Percentiles rank a stretch among this genome's conserved stretches.
Evolutionary conservation across 2,888 invertebrate genomes (phyloP).

Genomic region (Chymomyza amoena): DNA sequence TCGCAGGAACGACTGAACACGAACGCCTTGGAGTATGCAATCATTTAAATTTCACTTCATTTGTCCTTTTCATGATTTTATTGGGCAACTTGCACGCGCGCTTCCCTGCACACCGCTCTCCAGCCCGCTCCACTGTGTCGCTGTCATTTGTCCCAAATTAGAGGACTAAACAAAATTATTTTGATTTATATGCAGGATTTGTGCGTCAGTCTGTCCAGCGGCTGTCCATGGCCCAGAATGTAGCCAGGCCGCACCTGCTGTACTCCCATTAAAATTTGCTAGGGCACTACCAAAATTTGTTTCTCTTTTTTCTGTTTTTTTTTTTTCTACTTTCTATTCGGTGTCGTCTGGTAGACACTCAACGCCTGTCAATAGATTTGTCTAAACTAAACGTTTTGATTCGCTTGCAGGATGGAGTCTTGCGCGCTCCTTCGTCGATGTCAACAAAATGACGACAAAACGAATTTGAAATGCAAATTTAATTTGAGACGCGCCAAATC

Average conservation of each 20-base stretch:
- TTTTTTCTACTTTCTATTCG: conserved; percentile 6
- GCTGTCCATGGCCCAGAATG: neutral
- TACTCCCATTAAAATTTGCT: neutral
- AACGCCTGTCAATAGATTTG: conserved; percentile 58
- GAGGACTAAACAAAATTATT: conserved; percentile 70
- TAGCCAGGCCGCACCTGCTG: conserved; percentile 43
- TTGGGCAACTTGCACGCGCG: neutral
- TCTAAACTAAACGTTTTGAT: conserved; percentile 69
- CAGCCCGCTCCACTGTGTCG: neutral
- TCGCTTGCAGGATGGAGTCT: conserved; percentile 38
- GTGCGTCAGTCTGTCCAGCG: neutral
- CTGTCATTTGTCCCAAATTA: conserved; percentile 52
- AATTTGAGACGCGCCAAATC: conserved; percentile 58
- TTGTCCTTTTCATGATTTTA: conserved; percentile 69
- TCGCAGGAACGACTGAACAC: neutral
- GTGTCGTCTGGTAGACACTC: conserved; percentile 12
- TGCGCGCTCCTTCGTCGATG: conserved; percentile 34
- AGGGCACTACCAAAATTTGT: neutral
- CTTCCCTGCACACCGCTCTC: no score
- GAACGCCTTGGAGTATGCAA: conserved; percentile 69
- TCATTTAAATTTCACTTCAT: conserved; percentile 73
- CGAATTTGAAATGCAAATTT: conserved; percentile 74
- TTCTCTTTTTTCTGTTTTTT: conserved; percentile 8
- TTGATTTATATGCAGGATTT: conserved; percentile 67
- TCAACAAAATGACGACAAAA: conserved; percentile 57